Evolutionary conservation across 2,888 invertebrate species (phyloP), one percentile per base, ranked within the genome.

Genomic region (Amiota communis): DNA sequence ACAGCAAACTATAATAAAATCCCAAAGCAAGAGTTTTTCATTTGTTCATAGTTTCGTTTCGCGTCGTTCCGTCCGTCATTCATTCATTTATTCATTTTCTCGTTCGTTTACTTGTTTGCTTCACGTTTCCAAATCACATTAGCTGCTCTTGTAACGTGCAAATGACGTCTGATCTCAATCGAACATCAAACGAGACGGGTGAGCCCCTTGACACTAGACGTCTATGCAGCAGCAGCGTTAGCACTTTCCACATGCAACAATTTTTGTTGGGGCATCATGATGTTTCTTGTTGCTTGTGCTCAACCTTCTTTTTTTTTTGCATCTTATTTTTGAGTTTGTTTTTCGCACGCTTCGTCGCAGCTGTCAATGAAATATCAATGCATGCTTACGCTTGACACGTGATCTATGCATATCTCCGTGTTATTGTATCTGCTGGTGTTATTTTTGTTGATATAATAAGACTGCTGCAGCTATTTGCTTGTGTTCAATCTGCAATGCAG

Each of bases 331-430:
- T 67, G 70, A 65, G 57, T 64, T 51, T 68, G 63, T 47, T 47
- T 59, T 57, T 51, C 20, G 11, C 36, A 51, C 17, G 36, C 23
- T 57, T 1, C 13, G 61, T 71, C 67, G 74, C 70, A 69, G 72
- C 70, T 74, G 74, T 74, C 74, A 74, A 74, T 74, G 70, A 74
- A 72, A 74, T 74, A 74, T 72, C 74, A 74, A 74, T 74, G 72
- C 70, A 57, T 13, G 70, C 70, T 20, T 36, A 48, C 36, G 46
- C 70, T n/a, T 56, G 56, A 59, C 57, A 71, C 71, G 74, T 71
- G 71, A 65, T 15, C 56, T 67, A 46, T 59, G 71, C 15, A 10
- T 13, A 15, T 13, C 17, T 59, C 36, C 36, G 36, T 36, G 6
- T 36, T 36, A 6, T 36, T 36, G 36, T 36, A 36, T 36, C 36